Conservation (phyloP, 2,113 vertebrate species). For the Apteryx owenii region DNA sequence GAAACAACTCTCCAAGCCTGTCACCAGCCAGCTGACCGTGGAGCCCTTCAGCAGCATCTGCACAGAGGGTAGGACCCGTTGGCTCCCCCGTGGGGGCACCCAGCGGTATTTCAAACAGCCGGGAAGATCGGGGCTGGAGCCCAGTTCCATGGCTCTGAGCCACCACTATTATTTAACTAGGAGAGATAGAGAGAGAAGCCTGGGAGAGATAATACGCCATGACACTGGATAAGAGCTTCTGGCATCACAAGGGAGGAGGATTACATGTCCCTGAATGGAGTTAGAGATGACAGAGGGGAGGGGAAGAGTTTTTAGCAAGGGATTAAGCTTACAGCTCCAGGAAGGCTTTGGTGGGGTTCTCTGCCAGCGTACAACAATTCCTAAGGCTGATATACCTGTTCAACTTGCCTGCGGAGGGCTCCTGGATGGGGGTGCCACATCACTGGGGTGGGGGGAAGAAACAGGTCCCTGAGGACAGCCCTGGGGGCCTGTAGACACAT, state of each 20-base stretch:
- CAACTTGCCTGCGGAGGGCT: not conserved
- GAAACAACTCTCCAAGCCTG: not conserved
- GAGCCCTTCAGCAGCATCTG: not conserved
- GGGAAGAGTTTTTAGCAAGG: conserved; percentile 59
- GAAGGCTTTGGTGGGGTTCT: conserved; percentile 26
- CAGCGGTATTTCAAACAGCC: not conserved
- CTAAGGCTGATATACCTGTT: conserved; percentile 21
- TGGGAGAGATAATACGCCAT: conserved; percentile 65
- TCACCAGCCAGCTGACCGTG: fast-evolving
- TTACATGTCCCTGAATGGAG: conserved; percentile 70
- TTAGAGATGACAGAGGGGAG: conserved; percentile 57
- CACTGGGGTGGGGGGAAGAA: not conserved
- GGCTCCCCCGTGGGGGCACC: not conserved
- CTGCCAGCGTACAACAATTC: not conserved
- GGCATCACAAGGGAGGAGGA: conserved; percentile 67
- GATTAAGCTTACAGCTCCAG: conserved; percentile 60
- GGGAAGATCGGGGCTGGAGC: not conserved
- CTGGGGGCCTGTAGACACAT: not conserved
- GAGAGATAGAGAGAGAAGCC: conserved; percentile 44
- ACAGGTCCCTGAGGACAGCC: not conserved
- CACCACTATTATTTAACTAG: conserved; percentile 61
- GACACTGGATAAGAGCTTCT: conserved; percentile 68
- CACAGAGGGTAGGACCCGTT: not conserved
- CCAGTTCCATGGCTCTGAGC: conserved; percentile 20
- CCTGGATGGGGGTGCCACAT: not conserved